A percentile compares a stretch with the other conserved stretches of the same genome.
Conservation (phyloP, 2,797 vertebrate species). For the Gymnopithys bicolor region DNA sequence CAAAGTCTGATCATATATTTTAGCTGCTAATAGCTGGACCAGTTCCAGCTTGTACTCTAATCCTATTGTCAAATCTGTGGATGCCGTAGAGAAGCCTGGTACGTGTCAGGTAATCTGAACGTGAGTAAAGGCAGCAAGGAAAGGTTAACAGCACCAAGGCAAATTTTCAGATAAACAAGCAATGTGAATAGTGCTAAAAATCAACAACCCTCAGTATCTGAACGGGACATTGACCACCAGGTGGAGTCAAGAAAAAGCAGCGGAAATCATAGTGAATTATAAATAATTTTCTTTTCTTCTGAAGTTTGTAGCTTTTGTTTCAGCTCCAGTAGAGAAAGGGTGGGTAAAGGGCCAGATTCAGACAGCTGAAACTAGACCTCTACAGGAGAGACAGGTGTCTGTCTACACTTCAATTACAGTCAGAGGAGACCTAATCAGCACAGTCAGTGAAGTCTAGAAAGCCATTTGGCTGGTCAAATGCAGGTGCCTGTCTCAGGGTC, state of each 20-base stretch:
- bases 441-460: conserved; percentile 44
- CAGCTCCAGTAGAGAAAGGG: not conserved
- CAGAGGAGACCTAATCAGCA: conserved; percentile 44
- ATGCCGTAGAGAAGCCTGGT: not conserved
- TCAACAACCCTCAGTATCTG: not conserved
- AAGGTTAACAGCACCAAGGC: not conserved
- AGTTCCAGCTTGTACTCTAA: not conserved
- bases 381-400: not conserved
- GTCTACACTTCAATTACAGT: conserved; percentile 40
- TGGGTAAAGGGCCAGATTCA: not conserved
- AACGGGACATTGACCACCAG: not conserved
- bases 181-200: not conserved
- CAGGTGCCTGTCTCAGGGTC: not conserved
- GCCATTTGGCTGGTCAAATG: conserved; percentile 22
- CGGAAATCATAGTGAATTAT: not conserved
- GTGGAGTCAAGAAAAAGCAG: not conserved
- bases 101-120: not conserved
- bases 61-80: not conserved
- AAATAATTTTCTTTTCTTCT: not conserved
- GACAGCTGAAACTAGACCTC: conserved; percentile 29
- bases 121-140: not conserved
- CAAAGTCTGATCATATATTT: not conserved
- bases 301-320: not conserved
- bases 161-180: not conserved
- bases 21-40: not conserved